Base-by-base conservation (phyloP, 2,113 vertebrate genomes). In the Pycnonotus jocosus region DNA sequence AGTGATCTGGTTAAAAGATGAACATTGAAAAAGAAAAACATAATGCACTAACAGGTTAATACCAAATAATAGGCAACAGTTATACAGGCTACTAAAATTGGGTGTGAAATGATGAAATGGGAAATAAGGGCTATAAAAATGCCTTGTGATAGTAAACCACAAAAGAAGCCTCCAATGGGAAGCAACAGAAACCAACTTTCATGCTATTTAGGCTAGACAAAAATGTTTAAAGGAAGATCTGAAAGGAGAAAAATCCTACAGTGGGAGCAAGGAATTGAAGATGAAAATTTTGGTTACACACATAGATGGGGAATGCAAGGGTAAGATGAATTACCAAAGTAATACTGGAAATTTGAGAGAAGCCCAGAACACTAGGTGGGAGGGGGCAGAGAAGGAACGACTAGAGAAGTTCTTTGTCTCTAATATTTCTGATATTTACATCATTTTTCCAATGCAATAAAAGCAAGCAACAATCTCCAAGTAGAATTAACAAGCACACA, bases 401-500 rank as follows among this genome's bases (percentile, higher is more conserved):
- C 14, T 23, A 65, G 15, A 72, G 6, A 84, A 79, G 40, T 65
- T 72, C 53, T 84, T 76, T 73, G 12, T 51, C 42, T 51, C 12
- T 83, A 38, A 57, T 1, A 1, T 45, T 91, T 88, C 38, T 72
- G 28, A 53, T 69, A 83, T 88, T 86, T 77, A 40, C 50, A 57
- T 51, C 2, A 56, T 66, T 83, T 88, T 69, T 70, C 28, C 51
- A 56, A 64, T 47, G 58, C 6, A 5, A 45, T 60, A 33, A 92
- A 88, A 83, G 76, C 38, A 91, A 96, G 77, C 48, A 76, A 48
- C 44, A 44, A 56, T 72, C 85, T 94, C 81, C 86, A 89, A 45
- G 44, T 17, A 94, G 48, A 95, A 79, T 80, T 94, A 94, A 86
- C 64, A 57, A 89, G 57, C 58, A 93, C 84, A 54, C 18, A 90